Evolutionary conservation across 1,140 invertebrate species (phyloP).

Genomic region (Drosophila azteca): DNA sequence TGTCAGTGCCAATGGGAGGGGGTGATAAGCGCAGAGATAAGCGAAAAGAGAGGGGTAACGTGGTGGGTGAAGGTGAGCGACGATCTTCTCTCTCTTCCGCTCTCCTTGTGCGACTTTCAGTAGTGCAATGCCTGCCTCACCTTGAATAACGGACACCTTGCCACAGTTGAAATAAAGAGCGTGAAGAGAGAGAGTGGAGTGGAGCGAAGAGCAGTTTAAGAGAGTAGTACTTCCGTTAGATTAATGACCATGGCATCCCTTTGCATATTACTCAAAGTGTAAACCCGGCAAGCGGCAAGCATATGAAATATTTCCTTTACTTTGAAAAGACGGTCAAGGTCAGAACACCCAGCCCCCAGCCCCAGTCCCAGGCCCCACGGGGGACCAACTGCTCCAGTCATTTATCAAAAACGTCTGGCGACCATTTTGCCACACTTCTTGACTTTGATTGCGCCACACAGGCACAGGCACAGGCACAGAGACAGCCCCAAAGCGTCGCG

Average conservation of each 20-base stretch:
- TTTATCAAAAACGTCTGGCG: slow-evolving; percentile 63
- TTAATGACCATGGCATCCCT: slow-evolving; percentile 55
- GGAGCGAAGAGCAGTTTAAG: too few relatives aligned
- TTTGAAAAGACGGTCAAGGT: slow-evolving; percentile 63
- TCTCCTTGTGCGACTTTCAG: too few relatives aligned
- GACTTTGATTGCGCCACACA: slow-evolving; percentile 59
- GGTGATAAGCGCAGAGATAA: slow-evolving; percentile 2
- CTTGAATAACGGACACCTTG: too few relatives aligned
- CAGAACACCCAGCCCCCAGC: slow-evolving; percentile 6
- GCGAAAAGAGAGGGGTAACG: not conserved
- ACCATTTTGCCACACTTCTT: slow-evolving; percentile 52
- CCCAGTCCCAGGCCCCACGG: not conserved
- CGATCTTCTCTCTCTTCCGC: too few relatives aligned
- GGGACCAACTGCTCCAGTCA: slow-evolving; percentile 49
- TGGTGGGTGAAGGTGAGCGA: too few relatives aligned
- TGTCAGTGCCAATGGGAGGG: not conserved
- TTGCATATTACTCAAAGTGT: slow-evolving; percentile 62
- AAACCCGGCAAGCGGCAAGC: slow-evolving; percentile 30
- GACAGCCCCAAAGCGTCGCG: slow-evolving; percentile 19
- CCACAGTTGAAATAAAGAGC: too few relatives aligned
- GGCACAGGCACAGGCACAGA: too few relatives aligned
- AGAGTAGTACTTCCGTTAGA: slow-evolving; percentile 36
- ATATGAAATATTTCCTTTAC: slow-evolving; percentile 16
- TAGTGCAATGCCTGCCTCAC: too few relatives aligned
- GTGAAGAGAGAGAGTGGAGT: too few relatives aligned